Evolutionary conservation across 2,797 vertebrate genomes (phyloP), one percentile per base, ranked within the genome.

Genomic region (Phyllotis vaccarum): DNA sequence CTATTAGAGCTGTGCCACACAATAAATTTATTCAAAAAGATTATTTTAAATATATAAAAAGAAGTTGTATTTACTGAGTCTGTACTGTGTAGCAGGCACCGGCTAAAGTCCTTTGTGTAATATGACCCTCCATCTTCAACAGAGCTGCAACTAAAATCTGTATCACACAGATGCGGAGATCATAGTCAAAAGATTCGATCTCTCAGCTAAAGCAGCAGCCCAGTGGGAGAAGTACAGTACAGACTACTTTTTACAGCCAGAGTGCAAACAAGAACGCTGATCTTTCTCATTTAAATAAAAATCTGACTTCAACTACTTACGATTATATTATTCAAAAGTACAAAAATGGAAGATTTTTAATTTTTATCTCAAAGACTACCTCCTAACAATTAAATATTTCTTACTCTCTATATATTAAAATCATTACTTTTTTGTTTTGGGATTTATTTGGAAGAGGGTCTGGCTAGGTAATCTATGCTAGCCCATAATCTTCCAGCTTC

Each of bases 281-380:
- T 56, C 78, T 80, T 80, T 34, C 37, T 80, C 52, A 56, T 37
- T 40, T 37, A 52, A 76, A 80, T 74, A n/a, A 81, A 92, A 95
- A 78, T 86, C 11, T 89, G 24, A 94, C 66, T 91, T 24, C 13
- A 89, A 72, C 34, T 37, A 58, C 68, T 37, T 93, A 37, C 37
- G 34, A 81, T 72, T 88, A 40, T 43, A 88, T 56, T 58, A 74
- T 58, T 49, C 11, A 74, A 87, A 58, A 24, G 34, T 85, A 9
- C 9, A 68, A 86, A 86, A 75, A 8, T 56, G 34, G 82, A 92
- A 86, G 31, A 85, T 85, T 52, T 75, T 21, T 60, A 85, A 70
- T 94, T 94, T 88, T 91, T 75, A 70, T 34, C 43, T 78, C 29
- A 91, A 92, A 29, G 49, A 92, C 62, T 89, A 72, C 24, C 34